These are phyloP conservation scores for Brachionus manjavacas DNA, from an alignment of 1,140 invertebrate species.

Conservation along the genomic window DNA sequence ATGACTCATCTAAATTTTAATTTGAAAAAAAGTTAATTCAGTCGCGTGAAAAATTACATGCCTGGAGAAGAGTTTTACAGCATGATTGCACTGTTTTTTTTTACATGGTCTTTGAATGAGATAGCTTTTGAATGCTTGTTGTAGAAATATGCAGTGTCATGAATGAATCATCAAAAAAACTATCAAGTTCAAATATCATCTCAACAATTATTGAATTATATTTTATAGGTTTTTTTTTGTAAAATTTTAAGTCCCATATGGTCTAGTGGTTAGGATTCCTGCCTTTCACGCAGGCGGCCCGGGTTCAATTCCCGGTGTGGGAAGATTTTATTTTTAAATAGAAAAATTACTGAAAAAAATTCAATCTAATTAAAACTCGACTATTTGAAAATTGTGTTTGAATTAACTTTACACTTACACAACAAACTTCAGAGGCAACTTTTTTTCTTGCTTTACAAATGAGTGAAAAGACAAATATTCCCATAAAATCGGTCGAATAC, in stretches of 20 bases:
- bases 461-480: background rate
- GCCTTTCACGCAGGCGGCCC: slow-evolving; percentile 22
- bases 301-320: slow-evolving; percentile 26
- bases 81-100: background rate
- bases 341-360: background rate
- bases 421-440: background rate
- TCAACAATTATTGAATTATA: background rate
- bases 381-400: background rate
- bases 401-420: background rate
- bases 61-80: background rate
- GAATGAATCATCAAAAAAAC: background rate
- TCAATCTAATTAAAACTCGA: background rate
- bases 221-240: background rate
- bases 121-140: background rate
- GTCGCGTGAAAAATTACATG: background rate
- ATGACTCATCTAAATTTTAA: background rate
- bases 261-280: slow-evolving; percentile 24
- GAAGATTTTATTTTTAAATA: background rate
- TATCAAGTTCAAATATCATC: background rate
- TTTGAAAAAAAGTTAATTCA: background rate
- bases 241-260: background rate
- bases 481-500: background rate
- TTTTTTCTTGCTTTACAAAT: background rate
- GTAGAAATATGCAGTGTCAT: background rate
- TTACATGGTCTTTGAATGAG: background rate